Percentiles rank a stretch among this genome's conserved stretches.
These are phyloP conservation scores for Polydrusus pterygomalis DNA, from an alignment of 2,888 invertebrate genomes.

Conservation along the genomic window DNA sequence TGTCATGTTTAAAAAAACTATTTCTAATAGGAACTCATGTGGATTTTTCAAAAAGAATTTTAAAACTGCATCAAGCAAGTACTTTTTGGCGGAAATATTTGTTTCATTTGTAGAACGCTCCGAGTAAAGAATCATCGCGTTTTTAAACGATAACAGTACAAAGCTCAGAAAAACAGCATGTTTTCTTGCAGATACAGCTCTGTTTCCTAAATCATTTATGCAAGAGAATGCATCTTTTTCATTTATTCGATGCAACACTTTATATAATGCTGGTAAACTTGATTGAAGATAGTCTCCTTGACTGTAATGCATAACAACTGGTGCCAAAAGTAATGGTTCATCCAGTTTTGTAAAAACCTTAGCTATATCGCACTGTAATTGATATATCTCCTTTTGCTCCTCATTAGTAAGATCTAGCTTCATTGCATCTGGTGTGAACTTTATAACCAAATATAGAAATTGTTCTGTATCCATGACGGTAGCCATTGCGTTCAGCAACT, in stretches of 20 bases:
- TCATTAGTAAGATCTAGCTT: slow-evolving; percentile 56
- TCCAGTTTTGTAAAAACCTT: slow-evolving; percentile 47
- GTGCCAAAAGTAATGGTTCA: slow-evolving; percentile 48
- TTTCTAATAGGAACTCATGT: slow-evolving; percentile 45
- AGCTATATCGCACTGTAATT: slow-evolving; percentile 55
- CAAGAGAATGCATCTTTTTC: slow-evolving; percentile 52
- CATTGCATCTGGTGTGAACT: slow-evolving; percentile 55
- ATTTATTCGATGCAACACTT: no score
- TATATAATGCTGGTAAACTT: no score
- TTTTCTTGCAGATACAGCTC: slow-evolving; percentile 59
- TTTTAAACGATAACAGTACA: slow-evolving; percentile 46
- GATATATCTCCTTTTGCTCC: slow-evolving; percentile 53
- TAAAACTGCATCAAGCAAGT: slow-evolving; percentile 55
- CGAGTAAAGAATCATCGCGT: slow-evolving; percentile 41
- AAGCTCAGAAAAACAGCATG: slow-evolving; percentile 59
- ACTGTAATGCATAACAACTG: no score
- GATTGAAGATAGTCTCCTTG: no score
- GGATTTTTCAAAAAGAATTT: slow-evolving; percentile 60
- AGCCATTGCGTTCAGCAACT: slow-evolving; percentile 40
- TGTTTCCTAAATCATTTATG: slow-evolving; percentile 50
- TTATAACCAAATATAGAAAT: slow-evolving; percentile 49
- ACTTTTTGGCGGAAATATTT: slow-evolving; percentile 56
- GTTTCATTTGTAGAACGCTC: slow-evolving; percentile 30
- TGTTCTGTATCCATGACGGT: slow-evolving; percentile 54
- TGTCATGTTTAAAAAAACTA: slow-evolving; percentile 50